Conservation (phyloP, 2,888 invertebrate genomes). For the Mythimna lalbum region DNA sequence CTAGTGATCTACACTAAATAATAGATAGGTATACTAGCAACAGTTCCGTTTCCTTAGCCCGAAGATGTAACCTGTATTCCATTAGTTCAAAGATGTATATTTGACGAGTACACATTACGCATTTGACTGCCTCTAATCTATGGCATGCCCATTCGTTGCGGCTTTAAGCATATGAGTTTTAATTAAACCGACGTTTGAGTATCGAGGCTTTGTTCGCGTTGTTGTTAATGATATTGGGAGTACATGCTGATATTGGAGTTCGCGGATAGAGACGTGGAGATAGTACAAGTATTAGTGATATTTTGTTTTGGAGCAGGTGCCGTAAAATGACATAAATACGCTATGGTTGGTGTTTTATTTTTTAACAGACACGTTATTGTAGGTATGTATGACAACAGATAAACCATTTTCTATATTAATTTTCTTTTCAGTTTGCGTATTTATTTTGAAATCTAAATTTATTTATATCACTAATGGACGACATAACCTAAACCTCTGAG, state of each 20-base stretch:
- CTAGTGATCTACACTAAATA: conserved; percentile 29
- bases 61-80: conserved; percentile 19
- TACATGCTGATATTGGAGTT: conserved; percentile 36
- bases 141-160: conserved; percentile 46
- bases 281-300: conserved; percentile 1
- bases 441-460: too few relatives aligned
- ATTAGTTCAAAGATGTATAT: conserved; percentile 21
- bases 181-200: conserved; percentile 60
- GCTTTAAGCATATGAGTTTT: conserved; percentile 56
- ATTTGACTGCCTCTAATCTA: conserved; percentile 48
- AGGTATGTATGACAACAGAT: too few relatives aligned
- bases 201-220: conserved; percentile 39
- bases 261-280: not conserved
- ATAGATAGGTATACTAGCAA: conserved; percentile 23
- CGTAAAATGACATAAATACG: not conserved
- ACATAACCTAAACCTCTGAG: too few relatives aligned
- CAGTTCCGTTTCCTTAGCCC: conserved; percentile 10
- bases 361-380: too few relatives aligned
- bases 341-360: too few relatives aligned
- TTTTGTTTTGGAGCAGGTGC: not conserved
- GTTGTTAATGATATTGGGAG: conserved; percentile 41
- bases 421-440: too few relatives aligned
- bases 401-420: too few relatives aligned
- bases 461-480: too few relatives aligned
- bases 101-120: conserved; percentile 29